Evolutionary conservation across 2,888 invertebrate species (phyloP).

Genomic region (Rotaria sp.): DNA sequence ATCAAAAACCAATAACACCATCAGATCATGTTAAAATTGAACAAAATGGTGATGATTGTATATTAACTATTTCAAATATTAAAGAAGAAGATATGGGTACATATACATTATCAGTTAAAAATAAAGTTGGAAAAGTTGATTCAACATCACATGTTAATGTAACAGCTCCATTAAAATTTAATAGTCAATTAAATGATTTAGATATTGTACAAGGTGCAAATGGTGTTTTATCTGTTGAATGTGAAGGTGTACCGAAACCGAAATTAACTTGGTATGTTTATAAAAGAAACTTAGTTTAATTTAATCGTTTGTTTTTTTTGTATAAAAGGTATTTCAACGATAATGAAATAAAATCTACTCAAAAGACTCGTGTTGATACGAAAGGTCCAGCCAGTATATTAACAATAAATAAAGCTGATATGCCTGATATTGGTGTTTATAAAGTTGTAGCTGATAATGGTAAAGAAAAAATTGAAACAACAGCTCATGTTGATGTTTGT

Average conservation of each 20-base stretch:
- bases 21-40: constrained; percentile 36
- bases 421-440: constrained; percentile 39
- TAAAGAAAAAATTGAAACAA: constrained; percentile 33
- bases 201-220: constrained; percentile 17
- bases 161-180: constrained; percentile 1
- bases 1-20: constrained; percentile 37
- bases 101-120: constrained; percentile 34
- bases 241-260: background rate
- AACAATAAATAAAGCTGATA: constrained; percentile 32
- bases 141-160: background rate
- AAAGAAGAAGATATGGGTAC: constrained; percentile 33
- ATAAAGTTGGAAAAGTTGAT: constrained; percentile 13
- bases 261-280: constrained; percentile 7
- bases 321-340: constrained; percentile 26
- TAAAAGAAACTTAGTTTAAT: background rate
- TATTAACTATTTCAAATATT: constrained; percentile 30
- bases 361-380: constrained; percentile 39
- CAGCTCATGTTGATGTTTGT: constrained; percentile 34
- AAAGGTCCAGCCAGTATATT: constrained; percentile 38
- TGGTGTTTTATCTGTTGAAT: constrained; percentile 16
- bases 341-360: constrained; percentile 35
- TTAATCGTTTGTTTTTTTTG: background rate
- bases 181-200: background rate
- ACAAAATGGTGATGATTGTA: constrained; percentile 34
- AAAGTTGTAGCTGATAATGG: constrained; percentile 37